Evolutionary conservation across 2,113 vertebrate genomes (phyloP).

Genomic region (Heterotilapia buettikoferi): DNA sequence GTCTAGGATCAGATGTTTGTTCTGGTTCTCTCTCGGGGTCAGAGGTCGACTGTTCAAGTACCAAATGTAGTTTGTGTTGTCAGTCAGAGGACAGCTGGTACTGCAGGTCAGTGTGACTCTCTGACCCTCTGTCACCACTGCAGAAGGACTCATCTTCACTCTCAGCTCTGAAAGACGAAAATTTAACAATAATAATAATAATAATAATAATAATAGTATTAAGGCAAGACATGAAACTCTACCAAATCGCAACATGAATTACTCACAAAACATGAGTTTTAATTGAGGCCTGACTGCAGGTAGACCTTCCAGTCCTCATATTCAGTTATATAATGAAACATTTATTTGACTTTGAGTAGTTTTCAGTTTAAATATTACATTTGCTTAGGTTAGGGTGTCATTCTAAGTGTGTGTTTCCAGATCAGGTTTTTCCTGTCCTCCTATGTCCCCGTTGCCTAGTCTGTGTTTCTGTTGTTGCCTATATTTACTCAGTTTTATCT

Average conservation of each 20-base stretch:
- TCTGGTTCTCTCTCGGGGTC: neutral
- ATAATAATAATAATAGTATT: neutral
- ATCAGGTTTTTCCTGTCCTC: neutral
- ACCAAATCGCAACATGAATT: neutral
- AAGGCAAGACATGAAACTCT: neutral
- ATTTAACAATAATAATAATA: fast-evolving
- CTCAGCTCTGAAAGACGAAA: fast-evolving
- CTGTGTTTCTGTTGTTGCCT: neutral
- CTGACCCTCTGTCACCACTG: neutral
- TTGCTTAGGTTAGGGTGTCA: neutral
- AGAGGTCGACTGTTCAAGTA: neutral
- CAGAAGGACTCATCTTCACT: neutral
- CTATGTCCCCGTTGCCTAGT: neutral
- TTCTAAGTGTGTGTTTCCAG: neutral
- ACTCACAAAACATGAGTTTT: neutral
- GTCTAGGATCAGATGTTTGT: neutral
- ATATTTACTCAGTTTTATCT: neutral
- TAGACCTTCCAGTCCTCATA: neutral
- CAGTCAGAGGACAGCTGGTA: neutral
- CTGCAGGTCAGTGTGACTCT: neutral
- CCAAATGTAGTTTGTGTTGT: neutral
- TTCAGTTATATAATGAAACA: neutral
- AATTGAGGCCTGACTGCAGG: neutral
- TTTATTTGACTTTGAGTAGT: neutral
- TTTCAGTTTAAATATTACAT: neutral